Percentiles rank a stretch among this genome's conserved stretches.
Conservation (phyloP, 2,797 vertebrate genomes). For the Buphagus erythrorhynchus region DNA sequence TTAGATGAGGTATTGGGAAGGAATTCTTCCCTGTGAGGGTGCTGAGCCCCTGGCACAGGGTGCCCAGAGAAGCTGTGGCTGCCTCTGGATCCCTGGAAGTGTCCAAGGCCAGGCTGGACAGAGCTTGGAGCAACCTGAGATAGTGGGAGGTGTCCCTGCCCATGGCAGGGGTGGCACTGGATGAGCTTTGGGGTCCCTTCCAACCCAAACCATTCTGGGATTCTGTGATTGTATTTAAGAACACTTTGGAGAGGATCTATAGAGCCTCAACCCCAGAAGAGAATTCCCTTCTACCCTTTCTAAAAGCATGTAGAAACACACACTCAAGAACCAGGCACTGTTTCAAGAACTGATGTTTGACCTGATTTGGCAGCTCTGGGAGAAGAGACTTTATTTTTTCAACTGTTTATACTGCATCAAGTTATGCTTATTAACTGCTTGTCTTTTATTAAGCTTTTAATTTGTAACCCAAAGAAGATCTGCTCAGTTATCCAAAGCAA, state of each 20-base stretch:
- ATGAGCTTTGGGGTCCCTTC: background rate
- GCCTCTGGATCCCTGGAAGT: background rate
- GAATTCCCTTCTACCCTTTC: background rate
- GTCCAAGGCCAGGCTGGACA: accelerated
- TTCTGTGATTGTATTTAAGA: background rate
- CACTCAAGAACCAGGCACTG: background rate
- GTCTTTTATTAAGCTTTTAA: background rate
- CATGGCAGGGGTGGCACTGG: background rate
- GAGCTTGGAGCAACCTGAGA: background rate
- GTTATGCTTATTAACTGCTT: background rate
- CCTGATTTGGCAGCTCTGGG: background rate
- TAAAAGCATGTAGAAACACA: background rate
- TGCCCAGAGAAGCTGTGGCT: background rate
- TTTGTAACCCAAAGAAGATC: background rate
- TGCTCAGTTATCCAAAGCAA: background rate
- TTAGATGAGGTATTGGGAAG: background rate
- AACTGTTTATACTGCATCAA: background rate
- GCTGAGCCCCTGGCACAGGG: accelerated
- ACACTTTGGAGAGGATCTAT: background rate
- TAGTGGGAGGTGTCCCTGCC: background rate
- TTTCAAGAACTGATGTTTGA: background rate
- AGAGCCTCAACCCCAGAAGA: background rate
- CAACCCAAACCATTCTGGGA: background rate
- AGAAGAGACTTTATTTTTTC: background rate
- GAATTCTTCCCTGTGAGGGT: accelerated